These are phyloP conservation scores for Lepus europaeus DNA, from an alignment of 2,113 vertebrate genomes.

Conservation along the genomic window DNA sequence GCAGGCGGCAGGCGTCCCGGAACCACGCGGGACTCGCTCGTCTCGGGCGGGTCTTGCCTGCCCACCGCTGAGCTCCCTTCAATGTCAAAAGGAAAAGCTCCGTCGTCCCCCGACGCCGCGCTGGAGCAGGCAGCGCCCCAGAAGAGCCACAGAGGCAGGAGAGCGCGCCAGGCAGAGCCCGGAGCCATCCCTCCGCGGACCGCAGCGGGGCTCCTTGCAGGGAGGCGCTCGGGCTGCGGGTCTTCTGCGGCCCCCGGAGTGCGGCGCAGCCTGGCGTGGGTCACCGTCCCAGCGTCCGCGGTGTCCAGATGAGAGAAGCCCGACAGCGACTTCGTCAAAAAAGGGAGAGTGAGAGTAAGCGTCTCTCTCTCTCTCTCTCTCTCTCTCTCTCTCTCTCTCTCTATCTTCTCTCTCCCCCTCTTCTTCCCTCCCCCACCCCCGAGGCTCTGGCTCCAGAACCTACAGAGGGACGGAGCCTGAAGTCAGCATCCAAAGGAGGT, in stretches of 20 bases:
- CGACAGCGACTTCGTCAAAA: conserved; percentile 74
- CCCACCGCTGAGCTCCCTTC: conserved; percentile 89
- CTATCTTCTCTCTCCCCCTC: too few relatives aligned
- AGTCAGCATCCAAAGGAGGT: conserved; percentile 83
- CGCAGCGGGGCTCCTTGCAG: conserved; percentile 79
- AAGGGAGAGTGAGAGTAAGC: conserved; percentile 40
- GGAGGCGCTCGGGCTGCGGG: conserved; percentile 70
- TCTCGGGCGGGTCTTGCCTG: conserved; percentile 84
- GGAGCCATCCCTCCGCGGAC: conserved; percentile 87
- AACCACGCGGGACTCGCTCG: conserved; percentile 83
- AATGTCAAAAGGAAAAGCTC: conserved; percentile 86
- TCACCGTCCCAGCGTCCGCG: conserved; percentile 82
- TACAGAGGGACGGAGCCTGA: conserved; percentile 84
- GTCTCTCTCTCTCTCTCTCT: conserved; percentile 39
- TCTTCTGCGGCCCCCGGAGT: conserved; percentile 80
- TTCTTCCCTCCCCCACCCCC: conserved; percentile 67
- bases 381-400: neutral
- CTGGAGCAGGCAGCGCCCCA: conserved; percentile 83
- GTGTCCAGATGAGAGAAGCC: conserved; percentile 87
- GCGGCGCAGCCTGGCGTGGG: conserved; percentile 83
- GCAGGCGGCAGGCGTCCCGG: conserved; percentile 83
- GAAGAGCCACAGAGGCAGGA: conserved; percentile 84
- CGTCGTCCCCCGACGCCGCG: conserved; percentile 80
- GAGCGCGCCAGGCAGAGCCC: conserved; percentile 81
- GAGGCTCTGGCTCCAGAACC: conserved; percentile 84